These are phyloP conservation scores for Pan troglodytes DNA, from an alignment of 2,113 vertebrate genomes.

Conservation along the genomic window NHGRI_mPanTro3-v2.1_pri NC_086015.1:22493001-22493500, in stretches of 20 bases:
- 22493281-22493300: not conserved
- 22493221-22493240: not conserved
- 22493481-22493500: not conserved
- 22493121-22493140: not conserved
- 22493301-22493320: not conserved
- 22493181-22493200: not conserved
- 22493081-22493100: not conserved
- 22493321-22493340: not conserved
- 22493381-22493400: not conserved
- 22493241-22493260: not conserved
- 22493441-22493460: not conserved
- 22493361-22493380: not conserved
- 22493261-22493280: constrained; percentile 31
- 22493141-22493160: not conserved
- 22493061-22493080: not conserved
- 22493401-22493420: not conserved
- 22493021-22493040: not conserved
- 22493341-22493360: not conserved
- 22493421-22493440: constrained; percentile 9
- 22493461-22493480: not conserved
- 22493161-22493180: not conserved
- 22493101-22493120: not conserved
- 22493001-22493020: not conserved
- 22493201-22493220: not conserved
- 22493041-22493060: not conserved